Evolutionary conservation across 2,888 invertebrate genomes (phyloP), one percentile per base, ranked within the genome.

Genomic region (Adineta ricciae): DNA sequence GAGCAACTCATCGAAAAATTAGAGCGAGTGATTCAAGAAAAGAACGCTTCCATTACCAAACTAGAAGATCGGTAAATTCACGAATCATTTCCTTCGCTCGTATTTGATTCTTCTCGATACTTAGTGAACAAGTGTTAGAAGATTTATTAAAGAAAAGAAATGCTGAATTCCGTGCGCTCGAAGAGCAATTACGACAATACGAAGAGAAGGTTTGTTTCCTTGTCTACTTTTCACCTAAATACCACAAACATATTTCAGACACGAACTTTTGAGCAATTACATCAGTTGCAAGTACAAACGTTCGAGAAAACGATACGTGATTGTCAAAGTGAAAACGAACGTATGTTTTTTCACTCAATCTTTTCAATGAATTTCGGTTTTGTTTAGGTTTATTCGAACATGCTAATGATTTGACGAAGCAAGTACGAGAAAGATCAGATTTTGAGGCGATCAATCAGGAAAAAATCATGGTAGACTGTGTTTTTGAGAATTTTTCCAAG

Each of bases 301-400:
- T 78, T 78, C n/a, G 78, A 78, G 41, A 78, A 78, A 41, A 78
- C 78, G 41, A 78, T 78, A 78, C 38, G 41, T n/a, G 78, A 78
- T 41, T 78, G 78, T n/a, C 78, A 78, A 78, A 41, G 9, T n/a
- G 78, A 78, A 78, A 78, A 78, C n/a, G 78, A 78, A 41, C 78
- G 78, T 78, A 78, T 4, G 78, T 8, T 14, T 78, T 24, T 64
- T 27, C 14, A 50, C 27, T 3, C 11, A 24, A 7, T 64, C 4
- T 24, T 21, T 78, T 38, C 24, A 11, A 78, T 24, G 2, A 78
- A n/a, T 78, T 41, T 46, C 11, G 5, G 46, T 8, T 46, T 2
- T 78, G 41, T 21, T n/a, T 78, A 78, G 78, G 78, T 78, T 78
- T 78, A n/a, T 78, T 24, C 41, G 78, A 78, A n/a, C 41, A 78